Evolutionary conservation across 2,113 vertebrate species (phyloP), one percentile per base, ranked within the genome.

Genomic region (Percina caprodes): DNA sequence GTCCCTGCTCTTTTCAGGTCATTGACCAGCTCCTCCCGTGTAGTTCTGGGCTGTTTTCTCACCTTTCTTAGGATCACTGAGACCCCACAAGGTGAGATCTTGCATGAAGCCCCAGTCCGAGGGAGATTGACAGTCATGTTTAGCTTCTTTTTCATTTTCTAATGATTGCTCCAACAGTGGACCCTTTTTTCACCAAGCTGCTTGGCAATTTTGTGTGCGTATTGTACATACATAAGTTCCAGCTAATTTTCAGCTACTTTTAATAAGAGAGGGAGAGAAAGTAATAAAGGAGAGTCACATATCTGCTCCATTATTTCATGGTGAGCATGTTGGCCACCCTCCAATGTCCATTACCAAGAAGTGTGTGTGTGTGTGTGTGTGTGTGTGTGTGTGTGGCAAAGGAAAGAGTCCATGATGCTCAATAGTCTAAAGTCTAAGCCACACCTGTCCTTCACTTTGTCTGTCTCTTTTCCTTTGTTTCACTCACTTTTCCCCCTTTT

Each of bases 311-410:
- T 72, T 80, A 62, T 68, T 48, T 82, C 59, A 63, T 51, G 35
- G 61, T 16, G 51, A 71, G 73, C 65, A 42, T 76, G 77, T 79
- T 6, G 0, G 65, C 70, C 65, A 56, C 39, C 72, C 54, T 65
- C 66, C 58, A n/a, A 49, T 73, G 26, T 35, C 60, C 69, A 81
- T 77, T 86, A 88, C 21, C 16, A 21, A 77, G 74, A 83, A 16
- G 66, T 39, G 35, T 24, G 48, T 65, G 58, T 39, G 65, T 63
- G 45, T 67, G 65, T 65, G 63, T 80, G 60, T 71, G 54, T 74
- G 45, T 30, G 35, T 39, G 35, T 2, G 8, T 39, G 35, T 39
- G 35, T 2, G 35, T 10, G 10, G 46, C 13, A 13, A 39, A 23
- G 21, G 35, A 74, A 15, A 45, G 19, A 69, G 35, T 24, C 3